Evolutionary conservation across 1,140 invertebrate genomes (phyloP).

Genomic region (Thereuonema tuberculata): DNA sequence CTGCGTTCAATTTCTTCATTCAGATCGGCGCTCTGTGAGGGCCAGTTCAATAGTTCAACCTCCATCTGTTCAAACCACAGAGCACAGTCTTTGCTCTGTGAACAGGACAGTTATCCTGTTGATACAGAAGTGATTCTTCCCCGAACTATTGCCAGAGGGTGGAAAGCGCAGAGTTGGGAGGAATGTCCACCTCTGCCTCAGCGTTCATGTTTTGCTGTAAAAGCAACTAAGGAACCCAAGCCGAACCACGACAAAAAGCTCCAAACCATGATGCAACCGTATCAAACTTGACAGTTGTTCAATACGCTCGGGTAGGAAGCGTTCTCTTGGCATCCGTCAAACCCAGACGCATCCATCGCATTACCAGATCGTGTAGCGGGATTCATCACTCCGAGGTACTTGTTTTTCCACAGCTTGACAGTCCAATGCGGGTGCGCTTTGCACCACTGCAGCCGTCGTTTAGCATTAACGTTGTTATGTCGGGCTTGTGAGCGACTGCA

Average conservation of each 20-base stretch:
- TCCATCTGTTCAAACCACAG: no score
- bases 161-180: no score
- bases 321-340: neutral
- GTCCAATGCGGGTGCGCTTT: neutral
- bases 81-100: no score
- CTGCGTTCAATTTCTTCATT: no score
- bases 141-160: no score
- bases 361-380: neutral
- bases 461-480: neutral
- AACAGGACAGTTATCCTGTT: no score
- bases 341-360: neutral
- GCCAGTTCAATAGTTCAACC: no score
- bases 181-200: no score
- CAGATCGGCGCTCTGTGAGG: no score
- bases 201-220: no score
- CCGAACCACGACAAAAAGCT: neutral
- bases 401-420: neutral
- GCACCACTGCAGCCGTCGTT: neutral
- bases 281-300: neutral
- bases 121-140: no score
- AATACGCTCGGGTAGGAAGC: neutral
- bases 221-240: neutral
- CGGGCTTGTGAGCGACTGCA: neutral
- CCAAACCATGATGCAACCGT: neutral
- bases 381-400: neutral